These are phyloP conservation scores for Ceratitis capitata DNA, from an alignment of 1,140 invertebrate genomes.

Conservation along the genomic window DNA sequence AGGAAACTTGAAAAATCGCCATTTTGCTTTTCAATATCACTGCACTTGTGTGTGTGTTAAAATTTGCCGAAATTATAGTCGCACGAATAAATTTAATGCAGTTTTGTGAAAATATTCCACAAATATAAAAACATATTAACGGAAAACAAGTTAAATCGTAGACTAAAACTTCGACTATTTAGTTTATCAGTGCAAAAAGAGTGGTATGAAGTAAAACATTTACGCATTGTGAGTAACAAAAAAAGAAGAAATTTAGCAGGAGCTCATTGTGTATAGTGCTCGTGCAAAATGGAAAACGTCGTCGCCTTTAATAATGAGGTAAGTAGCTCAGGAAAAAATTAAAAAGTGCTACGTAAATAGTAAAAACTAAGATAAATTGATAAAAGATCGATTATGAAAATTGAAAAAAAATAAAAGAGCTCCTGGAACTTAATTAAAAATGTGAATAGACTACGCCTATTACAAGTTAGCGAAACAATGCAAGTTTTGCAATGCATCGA, in stretches of 20 bases:
- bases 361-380: too few relatives aligned
- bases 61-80: slow-evolving; percentile 36
- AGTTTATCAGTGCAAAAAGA: slow-evolving; percentile 19
- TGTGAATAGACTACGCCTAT: background rate
- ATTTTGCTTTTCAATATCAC: slow-evolving; percentile 42
- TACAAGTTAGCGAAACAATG: background rate
- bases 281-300: slow-evolving; percentile 60
- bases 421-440: background rate
- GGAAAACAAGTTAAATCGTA: slow-evolving; percentile 14
- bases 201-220: slow-evolving; percentile 19
- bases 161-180: background rate
- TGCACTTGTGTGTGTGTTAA: slow-evolving; percentile 27
- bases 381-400: background rate
- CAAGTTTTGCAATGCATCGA: background rate
- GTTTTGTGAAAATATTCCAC: slow-evolving; percentile 25
- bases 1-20: slow-evolving; percentile 36
- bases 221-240: background rate
- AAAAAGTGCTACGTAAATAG: background rate
- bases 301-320: slow-evolving; percentile 65
- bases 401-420: background rate
- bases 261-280: background rate
- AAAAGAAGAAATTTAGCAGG: slow-evolving; percentile 39
- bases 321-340: slow-evolving; percentile 45
- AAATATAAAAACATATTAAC: background rate
- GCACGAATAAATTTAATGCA: background rate